Evolutionary conservation across 2,797 vertebrate species (phyloP), one percentile per base, ranked within the genome.

Genomic region (Coendou prehensilis): DNA sequence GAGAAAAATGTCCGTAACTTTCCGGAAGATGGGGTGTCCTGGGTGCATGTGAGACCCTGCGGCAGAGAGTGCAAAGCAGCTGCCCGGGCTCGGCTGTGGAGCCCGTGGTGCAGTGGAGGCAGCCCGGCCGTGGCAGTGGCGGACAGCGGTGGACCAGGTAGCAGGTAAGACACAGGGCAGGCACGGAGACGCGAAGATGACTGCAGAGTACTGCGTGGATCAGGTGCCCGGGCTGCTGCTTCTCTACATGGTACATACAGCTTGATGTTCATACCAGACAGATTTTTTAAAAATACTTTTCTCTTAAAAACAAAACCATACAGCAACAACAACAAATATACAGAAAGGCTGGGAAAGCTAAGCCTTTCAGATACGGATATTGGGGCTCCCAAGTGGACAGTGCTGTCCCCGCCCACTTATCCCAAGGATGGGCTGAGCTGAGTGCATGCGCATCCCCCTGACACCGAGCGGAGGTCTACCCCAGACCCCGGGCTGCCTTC

Each of bases 61-160:
- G 15, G 6, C 33, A 63, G 17, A n/a, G 33, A 61, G 41, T 3
- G 6, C 28, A 18, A 56, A 45, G 17, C 22, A 45, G 50, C 37
- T 11, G 23, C 17, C n/a, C 4, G 1, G 1, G 13, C 18, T 67
- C 33, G 8, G 57, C 15, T 9, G 0, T 4, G 45, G 79, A 15
- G 15, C 54, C 3, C 14, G 10, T 2, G 20, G 30, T 54, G 33
- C n/a, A 76, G n/a, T 1, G 7, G n/a, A 76, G 75, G 61, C 37
- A 7, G 37, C n/a, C 30, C 33, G n/a, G 45, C 9, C 9, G 0
- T 1, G 1, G 37, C 28, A 20, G 6, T 17, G 13, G 23, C 5
- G 20, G 47, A 17, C 37, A 41, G 47, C 18, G 41, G 4, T 33
- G 45, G 45, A 13, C 41, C n/a, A 47, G 33, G 6, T 47, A 14